A percentile compares a stretch with the other conserved stretches of the same genome.
These are phyloP conservation scores for Antheraea yamamai DNA, from an alignment of 2,888 invertebrate species.

Conservation along the genomic window DNA sequence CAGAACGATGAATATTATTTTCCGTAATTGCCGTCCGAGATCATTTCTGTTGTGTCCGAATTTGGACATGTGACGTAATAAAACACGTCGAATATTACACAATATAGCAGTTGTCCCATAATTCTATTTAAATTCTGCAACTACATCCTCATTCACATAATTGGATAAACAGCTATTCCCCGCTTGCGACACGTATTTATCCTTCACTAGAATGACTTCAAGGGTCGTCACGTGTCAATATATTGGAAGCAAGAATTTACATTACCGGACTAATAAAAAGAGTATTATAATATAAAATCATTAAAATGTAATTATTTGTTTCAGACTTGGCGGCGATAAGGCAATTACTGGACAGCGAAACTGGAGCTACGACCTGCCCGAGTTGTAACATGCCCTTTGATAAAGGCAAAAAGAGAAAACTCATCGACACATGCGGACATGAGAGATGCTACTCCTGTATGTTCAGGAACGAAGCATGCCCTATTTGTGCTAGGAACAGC, in stretches of 20 bases:
- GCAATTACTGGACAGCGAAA: conserved; percentile 89
- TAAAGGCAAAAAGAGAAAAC: conserved; percentile 96
- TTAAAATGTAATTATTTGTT: conserved; percentile 55
- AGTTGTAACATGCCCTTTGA: conserved; percentile 97
- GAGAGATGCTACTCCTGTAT: conserved; percentile 97
- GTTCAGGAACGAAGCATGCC: conserved; percentile 95
- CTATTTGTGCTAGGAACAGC: conserved; percentile 85
- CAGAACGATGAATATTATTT: neutral
- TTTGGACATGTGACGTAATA: neutral
- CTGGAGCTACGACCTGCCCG: conserved; percentile 87
- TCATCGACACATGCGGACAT: conserved; percentile 98
- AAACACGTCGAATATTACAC: neutral
- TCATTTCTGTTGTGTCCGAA: neutral
- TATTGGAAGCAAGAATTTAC: conserved; percentile 42
- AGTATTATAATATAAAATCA: conserved; percentile 24
- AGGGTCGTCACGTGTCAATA: conserved; percentile 59
- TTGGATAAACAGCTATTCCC: conserved; percentile 47
- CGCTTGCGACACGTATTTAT: conserved; percentile 49
- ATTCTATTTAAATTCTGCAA: conserved; percentile 48
- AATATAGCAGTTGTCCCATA: conserved; percentile 23
- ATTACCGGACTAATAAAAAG: conserved; percentile 36
- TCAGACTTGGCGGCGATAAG: conserved; percentile 92
- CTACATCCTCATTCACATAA: conserved; percentile 49
- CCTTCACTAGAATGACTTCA: conserved; percentile 51
- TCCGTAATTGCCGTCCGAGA: neutral